phyloP scores from a whole-genome alignment of 1,140 invertebrate genomes.

The Drosophila subpulchrella region DNA sequence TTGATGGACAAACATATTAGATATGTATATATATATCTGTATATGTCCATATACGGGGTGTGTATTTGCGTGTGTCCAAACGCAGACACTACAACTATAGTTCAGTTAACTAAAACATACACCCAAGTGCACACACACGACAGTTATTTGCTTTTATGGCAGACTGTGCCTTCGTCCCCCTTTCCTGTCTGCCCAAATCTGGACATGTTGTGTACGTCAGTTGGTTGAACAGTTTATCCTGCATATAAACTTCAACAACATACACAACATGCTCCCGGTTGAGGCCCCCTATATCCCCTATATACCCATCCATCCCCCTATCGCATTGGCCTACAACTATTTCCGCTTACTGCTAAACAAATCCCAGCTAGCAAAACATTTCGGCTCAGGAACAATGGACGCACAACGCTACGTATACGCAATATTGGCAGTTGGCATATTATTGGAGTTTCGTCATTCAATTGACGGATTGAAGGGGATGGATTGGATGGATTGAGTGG shows the following conservation, averaged over 20 bases:
- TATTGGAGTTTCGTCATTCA: conserved; percentile 57
- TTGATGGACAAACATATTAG: conserved; percentile 64
- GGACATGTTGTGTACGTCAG: conserved; percentile 73
- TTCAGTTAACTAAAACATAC: conserved; percentile 57
- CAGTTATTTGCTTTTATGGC: conserved; percentile 81
- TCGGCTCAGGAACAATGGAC: conserved; percentile 49
- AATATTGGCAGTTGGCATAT: conserved; percentile 77
- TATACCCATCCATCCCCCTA: background rate
- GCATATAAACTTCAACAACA: conserved; percentile 77
- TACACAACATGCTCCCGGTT: conserved; percentile 41
- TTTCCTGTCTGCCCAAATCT: conserved; percentile 12
- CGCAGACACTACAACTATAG: conserved; percentile 53
- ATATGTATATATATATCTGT: conserved; percentile 24
- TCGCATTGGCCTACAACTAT: conserved; percentile 68
- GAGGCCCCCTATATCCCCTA: background rate
- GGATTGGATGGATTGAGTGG: background rate
- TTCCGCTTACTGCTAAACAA: conserved; percentile 79
- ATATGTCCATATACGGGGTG: conserved; percentile 2
- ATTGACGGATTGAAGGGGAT: conserved; percentile 51
- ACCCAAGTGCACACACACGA: conserved; percentile 33
- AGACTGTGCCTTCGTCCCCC: conserved; percentile 42
- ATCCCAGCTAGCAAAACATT: conserved; percentile 72
- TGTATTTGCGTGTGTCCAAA: conserved; percentile 15
- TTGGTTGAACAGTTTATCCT: conserved; percentile 76
- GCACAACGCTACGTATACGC: conserved; percentile 68